These are phyloP conservation scores for Phoxinus dragarum DNA, from an alignment of 2,797 vertebrate species.

Conservation along the genomic window DNA sequence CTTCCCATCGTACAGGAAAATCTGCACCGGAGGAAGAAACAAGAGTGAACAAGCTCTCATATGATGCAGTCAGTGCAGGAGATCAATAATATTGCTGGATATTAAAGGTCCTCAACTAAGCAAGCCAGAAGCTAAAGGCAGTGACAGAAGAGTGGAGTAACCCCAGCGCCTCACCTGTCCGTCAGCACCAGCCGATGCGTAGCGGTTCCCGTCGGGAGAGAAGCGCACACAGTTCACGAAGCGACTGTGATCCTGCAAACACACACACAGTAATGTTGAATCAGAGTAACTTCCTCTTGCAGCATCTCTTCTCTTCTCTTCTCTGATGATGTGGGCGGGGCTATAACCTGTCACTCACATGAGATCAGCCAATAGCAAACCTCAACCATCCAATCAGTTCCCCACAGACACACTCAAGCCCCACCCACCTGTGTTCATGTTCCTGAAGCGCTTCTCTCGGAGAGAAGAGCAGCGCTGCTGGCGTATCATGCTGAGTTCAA, in stretches of 20 bases:
- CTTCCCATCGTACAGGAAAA: slow-evolving; percentile 88
- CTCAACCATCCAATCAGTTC: too few species aligned
- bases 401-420: too few species aligned
- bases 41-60: not conserved
- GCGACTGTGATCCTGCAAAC: slow-evolving; percentile 84
- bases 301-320: not conserved
- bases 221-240: slow-evolving; percentile 96
- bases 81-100: too few species aligned
- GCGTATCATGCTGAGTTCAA: not conserved
- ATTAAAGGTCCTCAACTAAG: too few species aligned
- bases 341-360: too few species aligned
- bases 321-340: not conserved
- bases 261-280: not conserved
- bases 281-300: not conserved
- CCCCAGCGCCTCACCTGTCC: slow-evolving; percentile 81
- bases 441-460: too few species aligned
- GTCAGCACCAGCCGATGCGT: slow-evolving; percentile 89
- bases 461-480: too few species aligned
- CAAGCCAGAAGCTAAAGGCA: too few species aligned
- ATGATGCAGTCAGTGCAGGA: too few species aligned
- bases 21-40: slow-evolving; percentile 74
- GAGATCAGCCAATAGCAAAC: too few species aligned
- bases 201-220: slow-evolving; percentile 88
- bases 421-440: too few species aligned
- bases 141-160: too few species aligned